A percentile compares a stretch with the other conserved stretches of the same genome.
phyloP scores from a whole-genome alignment of 1,140 invertebrate genomes.

The Mamestra configurata region DNA sequence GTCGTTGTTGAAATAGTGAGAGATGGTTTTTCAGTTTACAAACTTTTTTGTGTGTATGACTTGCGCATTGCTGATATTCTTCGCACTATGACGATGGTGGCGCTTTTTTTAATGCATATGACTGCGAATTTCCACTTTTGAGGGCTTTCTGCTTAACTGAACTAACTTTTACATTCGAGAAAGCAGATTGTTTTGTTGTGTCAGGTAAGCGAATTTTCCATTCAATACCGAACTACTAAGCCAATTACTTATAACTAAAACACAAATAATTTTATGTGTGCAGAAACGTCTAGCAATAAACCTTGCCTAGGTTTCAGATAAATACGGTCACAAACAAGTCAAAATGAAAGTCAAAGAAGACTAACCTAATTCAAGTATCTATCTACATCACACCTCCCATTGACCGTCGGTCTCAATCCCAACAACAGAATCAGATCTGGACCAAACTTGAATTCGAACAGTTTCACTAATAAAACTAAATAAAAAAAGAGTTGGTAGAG shows the following conservation, averaged over 20 bases:
- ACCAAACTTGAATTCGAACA: conserved; percentile 48
- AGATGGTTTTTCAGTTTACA: background rate
- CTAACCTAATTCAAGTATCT: background rate
- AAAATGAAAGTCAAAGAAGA: background rate
- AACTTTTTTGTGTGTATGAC: background rate
- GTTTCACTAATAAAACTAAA: conserved; percentile 69
- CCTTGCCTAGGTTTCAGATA: too few relatives aligned
- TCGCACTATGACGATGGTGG: background rate
- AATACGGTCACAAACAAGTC: background rate
- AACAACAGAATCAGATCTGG: conserved; percentile 41
- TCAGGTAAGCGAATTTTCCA: too few relatives aligned
- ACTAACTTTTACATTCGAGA: too few relatives aligned
- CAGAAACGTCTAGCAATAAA: too few relatives aligned
- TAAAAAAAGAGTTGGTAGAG: conserved; percentile 73
- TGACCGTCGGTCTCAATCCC: conserved; percentile 22
- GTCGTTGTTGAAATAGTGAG: conserved; percentile 11
- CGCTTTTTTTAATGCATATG: background rate
- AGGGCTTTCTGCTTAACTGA: background rate
- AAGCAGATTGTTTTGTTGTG: too few relatives aligned
- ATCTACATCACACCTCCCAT: conserved; percentile 10
- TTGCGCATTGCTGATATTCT: conserved; percentile 4
- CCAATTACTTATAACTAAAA: too few relatives aligned
- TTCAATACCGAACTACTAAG: too few relatives aligned
- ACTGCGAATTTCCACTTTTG: too few relatives aligned
- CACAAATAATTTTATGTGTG: too few relatives aligned